Conservation (phyloP, 2,888 invertebrate species). For the Linyphia triangularis region DNA sequence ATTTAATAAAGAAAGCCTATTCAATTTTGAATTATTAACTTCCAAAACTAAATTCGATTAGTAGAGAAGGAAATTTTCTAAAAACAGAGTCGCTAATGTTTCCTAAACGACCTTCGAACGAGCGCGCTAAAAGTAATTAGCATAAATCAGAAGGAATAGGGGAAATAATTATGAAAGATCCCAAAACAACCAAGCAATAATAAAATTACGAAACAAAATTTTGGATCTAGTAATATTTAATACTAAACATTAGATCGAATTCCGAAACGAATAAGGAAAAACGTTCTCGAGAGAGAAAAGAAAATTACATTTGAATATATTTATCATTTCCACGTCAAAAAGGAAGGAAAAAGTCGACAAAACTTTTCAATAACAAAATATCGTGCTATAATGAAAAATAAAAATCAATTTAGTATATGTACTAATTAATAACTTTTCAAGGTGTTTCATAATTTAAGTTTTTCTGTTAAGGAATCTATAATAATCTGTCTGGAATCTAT, state of each 20-base stretch:
- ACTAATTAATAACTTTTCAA: too few species aligned
- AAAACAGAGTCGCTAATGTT: conserved; percentile 34
- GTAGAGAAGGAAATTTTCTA: neutral
- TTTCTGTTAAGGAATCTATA: too few species aligned
- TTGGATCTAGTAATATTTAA: neutral
- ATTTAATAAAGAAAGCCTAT: neutral
- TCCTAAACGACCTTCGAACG: conserved; percentile 44
- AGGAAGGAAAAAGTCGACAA: neutral
- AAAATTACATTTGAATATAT: conserved; percentile 37
- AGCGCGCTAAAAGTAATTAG: conserved; percentile 35
- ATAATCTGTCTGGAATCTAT: too few species aligned
- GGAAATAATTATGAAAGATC: conserved; percentile 29
- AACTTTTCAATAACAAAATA: too few species aligned
- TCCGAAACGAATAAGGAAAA: conserved; percentile 9
- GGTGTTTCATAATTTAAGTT: too few species aligned
- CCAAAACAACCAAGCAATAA: conserved; percentile 1
- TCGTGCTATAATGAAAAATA: too few species aligned
- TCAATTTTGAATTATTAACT: conserved; percentile 7
- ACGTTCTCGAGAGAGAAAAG: neutral
- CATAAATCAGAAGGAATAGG: conserved; percentile 48
- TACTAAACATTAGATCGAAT: conserved; percentile 27
- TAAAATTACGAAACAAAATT: conserved; percentile 18
- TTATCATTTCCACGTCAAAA: neutral
- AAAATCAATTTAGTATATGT: too few species aligned
- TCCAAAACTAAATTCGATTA: conserved; percentile 48